Conservation (phyloP, 2,888 invertebrate genomes). For the Crossocerus cetratus region DNA sequence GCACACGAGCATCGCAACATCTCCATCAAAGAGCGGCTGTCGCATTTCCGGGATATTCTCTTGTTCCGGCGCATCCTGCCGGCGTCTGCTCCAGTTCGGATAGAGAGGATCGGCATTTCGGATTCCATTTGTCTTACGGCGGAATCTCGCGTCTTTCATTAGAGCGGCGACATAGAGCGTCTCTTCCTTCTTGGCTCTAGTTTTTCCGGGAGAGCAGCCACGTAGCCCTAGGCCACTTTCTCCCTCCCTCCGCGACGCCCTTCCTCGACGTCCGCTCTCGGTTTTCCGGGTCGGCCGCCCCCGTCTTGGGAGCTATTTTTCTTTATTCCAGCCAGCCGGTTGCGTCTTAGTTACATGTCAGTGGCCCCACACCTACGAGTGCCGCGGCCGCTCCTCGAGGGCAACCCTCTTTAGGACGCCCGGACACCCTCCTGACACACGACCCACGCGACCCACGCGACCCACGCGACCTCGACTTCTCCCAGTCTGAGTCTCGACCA, state of each 20-base stretch:
- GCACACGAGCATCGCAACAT: too few relatives aligned
- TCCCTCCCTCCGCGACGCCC: background rate
- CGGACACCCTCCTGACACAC: slow-evolving; percentile 21
- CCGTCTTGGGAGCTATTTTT: slow-evolving; percentile 47
- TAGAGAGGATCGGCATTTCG: too few relatives aligned
- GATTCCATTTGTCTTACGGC: too few relatives aligned
- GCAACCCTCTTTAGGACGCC: slow-evolving; percentile 35
- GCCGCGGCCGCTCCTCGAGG: slow-evolving; percentile 14
- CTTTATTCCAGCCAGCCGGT: slow-evolving; percentile 41
- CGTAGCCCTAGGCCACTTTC: too few relatives aligned
- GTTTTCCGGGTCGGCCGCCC: background rate
- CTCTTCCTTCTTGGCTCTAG: too few relatives aligned
- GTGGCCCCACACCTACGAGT: slow-evolving; percentile 43
- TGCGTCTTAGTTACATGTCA: slow-evolving; percentile 63
- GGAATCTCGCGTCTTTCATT: too few relatives aligned
- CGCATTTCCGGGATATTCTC: too few relatives aligned
- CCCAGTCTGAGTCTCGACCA: slow-evolving; percentile 6
- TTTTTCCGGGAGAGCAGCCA: slow-evolving; percentile 15
- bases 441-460: too few relatives aligned
- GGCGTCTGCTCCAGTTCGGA: too few relatives aligned
- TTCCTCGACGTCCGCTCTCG: slow-evolving; percentile 7
- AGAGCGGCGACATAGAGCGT: too few relatives aligned
- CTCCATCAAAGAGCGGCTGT: too few relatives aligned
- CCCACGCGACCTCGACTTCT: background rate
- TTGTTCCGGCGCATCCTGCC: too few relatives aligned